Base-by-base conservation (phyloP, 2,888 invertebrate species). In the Tachina lurida region DNA sequence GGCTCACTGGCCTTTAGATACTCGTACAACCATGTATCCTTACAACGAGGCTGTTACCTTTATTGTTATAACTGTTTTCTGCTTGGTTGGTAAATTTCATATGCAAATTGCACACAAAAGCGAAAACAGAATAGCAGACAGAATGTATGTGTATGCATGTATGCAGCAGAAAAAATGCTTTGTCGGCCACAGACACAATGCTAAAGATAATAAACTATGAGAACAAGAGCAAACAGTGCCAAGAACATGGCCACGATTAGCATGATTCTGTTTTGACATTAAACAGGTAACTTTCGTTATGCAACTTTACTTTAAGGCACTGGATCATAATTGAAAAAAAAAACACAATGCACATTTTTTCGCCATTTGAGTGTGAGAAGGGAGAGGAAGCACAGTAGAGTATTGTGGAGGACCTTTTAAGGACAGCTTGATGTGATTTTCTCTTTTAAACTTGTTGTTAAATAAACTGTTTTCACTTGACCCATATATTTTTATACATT, bases 41-140 rank as follows among this genome's bases (percentile, higher is more conserved):
- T 10, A 62, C 43, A 63, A 45, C 45, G 45, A 43, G 17, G 8
- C 31, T 73, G 63, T 52, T n/a, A 63, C 8, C 13, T 60, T 74
- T 68, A 70, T 60, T 60, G 62, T 62, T 70, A 49, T 13, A 60
- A 43, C 43, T 31, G 45, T 78, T 54, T 84, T 68, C 56, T 63
- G 52, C 56, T 84, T 31, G 31, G 31, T 31, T 7, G 31, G 31
- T 31, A 31, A 54, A 76, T 84, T 71, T 71, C 65, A 71, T 80
- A 84, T 80, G 84, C 84, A 84, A 84, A 84, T 80, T 84, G 84
- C 75, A 75, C 63, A 60, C 75, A 58, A 80, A 79, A 79, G 65
- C 63, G 54, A 70, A 49, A 60, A n/a, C 13, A 17, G 47, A 31
- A 7, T 31, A 54, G 41, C 15, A 68, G 3, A 31, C 7, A 31